Base-by-base conservation (phyloP, 2,888 invertebrate genomes). In the Nomada goodeniana region DNA sequence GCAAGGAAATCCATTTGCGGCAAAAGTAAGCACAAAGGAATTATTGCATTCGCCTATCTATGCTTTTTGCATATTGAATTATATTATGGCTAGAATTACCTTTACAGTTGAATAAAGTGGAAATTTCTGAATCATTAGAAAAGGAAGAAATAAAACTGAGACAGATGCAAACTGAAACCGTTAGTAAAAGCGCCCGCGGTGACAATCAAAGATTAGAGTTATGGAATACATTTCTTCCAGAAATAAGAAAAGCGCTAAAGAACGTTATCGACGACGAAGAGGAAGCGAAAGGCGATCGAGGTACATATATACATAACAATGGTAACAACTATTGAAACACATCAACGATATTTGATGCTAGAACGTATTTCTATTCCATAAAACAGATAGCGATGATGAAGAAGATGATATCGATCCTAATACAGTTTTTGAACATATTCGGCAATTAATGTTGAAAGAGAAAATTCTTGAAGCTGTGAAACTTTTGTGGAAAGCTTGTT, bases 1-100 rank as follows among this genome's bases (percentile, higher is more conserved):
- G 57, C 96, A 97, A 92, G 96, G 96, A 86, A 99, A 99, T 94
- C 97, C 98, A 5, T 99, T 96, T 93, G 96, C 97, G n/a, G 96
- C 96, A 0, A 96, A 96, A 94, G 95, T 97, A 89, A 95, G 94
- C 88, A 44, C 7, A 59, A 67, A 1, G 18, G 23, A 65, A 23
- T 20, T 42, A 9, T 42, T 52, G 18, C 10, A 9, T 53, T 73
- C 36, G 9, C 9, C 23, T n/a, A 53, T 70, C 15, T 47, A 4
- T 47, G 44, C 10, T 0, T 36, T n/a, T 70, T 26, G 20, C 10
- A 13, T 26, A 11, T n/a, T 44, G 11, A 20, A 4, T n/a, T 3
- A 15, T 10, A 59, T 68, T 42, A 60, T 69, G 20, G 1, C 72
- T 44, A 26, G 29, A 13, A 64, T 59, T 55, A 53, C 69, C 63